Evolutionary conservation across 2,113 vertebrate species (phyloP), one percentile per base, ranked within the genome.

Genomic region (Recurvirostra avosetta): DNA sequence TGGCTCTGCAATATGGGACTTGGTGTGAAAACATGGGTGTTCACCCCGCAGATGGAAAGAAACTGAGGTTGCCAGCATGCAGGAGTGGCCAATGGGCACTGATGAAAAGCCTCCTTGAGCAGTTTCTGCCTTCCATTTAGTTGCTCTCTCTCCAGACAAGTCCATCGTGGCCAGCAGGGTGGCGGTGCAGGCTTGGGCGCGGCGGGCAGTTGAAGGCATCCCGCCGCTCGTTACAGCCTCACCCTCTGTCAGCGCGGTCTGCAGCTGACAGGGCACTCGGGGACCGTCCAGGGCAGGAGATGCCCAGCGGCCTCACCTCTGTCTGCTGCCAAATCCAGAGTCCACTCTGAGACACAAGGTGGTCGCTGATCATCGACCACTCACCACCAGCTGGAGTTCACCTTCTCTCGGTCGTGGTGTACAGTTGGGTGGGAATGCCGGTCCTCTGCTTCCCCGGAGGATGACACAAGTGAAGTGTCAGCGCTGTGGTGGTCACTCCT

Each of bases 161-260:
- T 38, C 43, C 21, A 5, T 29, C 1, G 3, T 19, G 30, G 15
- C 71, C 50, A 71, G 43, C 2, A 4, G 20, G 49, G 13, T 15
- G 27, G 36, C 3, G 2, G 52, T 34, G 10, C 52, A 43, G 58
- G 62, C 21, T 52, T 15, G 8, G 41, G 36, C 22, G 16, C 0
- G 0, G n/a, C 21, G 40, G 41, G 38, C 47, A 29, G 62, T 23
- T n/a, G 65, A 55, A 70, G 34, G 38, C n/a, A 34, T 9, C 47
- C 23, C 15, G 1, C 30, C 22, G 1, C 49, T 65, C 3, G 0
- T 13, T 22, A 21, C 47, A 26, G 56, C 66, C 25, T 71, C n/a
- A 34, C 38, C 36, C 9, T 2, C 12, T 1, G 0, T 21, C 32
- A 12, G 22, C 5, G 22, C 21, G 22, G 49, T 23, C 49, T 23